Evolutionary conservation across 1,140 invertebrate species (phyloP).

Genomic region (Alviniconcha marisindica): DNA sequence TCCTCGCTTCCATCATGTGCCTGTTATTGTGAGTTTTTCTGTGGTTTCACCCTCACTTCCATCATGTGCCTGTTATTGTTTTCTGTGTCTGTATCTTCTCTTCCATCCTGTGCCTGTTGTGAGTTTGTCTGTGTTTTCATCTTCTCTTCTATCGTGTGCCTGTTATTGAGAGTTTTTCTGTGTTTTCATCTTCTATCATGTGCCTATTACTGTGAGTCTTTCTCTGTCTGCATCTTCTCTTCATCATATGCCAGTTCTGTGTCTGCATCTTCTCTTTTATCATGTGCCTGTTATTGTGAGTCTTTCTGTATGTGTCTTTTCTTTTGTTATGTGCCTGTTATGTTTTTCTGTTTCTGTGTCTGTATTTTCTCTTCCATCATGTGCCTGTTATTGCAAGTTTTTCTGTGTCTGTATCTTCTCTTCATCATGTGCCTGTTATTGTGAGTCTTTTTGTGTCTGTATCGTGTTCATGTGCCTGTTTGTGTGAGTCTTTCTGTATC

Average conservation of each 20-base stretch:
- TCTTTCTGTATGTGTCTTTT: no score
- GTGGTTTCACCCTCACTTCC: no score
- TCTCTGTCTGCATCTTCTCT: no score
- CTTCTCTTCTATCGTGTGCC: no score
- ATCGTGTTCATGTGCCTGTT: background rate
- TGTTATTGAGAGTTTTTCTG: background rate
- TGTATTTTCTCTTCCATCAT: no score
- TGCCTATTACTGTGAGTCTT: no score
- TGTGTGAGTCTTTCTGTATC: no score
- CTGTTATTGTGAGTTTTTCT: slow-evolving; percentile 74
- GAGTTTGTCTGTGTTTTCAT: background rate
- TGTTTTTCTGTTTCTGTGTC: slow-evolving; percentile 41
- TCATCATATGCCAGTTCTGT: background rate
- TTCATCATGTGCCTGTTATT: no score
- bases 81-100: background rate
- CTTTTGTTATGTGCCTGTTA: no score
- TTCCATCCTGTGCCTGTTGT: background rate
- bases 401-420: no score
- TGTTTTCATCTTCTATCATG: no score
- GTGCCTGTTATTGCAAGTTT: slow-evolving; percentile 75
- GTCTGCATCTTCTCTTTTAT: no score
- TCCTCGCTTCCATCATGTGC: slow-evolving; percentile 80
- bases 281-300: background rate
- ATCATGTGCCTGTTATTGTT: background rate
- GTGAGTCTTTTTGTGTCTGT: background rate